Conservation (phyloP, 2,113 vertebrate species). For the Pterocles orientalis region DNA sequence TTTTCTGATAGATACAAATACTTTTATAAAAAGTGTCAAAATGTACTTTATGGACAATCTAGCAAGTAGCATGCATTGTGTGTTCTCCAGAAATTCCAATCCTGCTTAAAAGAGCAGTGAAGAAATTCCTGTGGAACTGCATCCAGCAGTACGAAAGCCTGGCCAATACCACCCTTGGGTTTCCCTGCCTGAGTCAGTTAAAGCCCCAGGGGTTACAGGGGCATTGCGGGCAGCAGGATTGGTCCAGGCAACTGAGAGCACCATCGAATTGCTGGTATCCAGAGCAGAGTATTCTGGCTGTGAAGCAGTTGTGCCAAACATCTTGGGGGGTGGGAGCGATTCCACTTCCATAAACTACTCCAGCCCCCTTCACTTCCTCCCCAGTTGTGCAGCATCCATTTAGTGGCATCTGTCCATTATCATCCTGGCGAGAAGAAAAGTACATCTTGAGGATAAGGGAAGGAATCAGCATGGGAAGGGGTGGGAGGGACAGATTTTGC, state of each 20-base stretch:
- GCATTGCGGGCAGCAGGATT: not conserved
- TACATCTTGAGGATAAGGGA: not conserved
- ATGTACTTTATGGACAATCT: slow-evolving; percentile 30
- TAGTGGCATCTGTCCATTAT: not conserved
- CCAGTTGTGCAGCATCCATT: not conserved
- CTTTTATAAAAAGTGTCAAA: slow-evolving; percentile 18
- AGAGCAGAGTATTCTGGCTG: not conserved
- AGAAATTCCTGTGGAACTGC: not conserved
- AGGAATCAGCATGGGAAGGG: not conserved
- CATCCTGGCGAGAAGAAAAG: not conserved
- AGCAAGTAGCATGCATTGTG: not conserved
- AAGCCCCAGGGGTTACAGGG: not conserved
- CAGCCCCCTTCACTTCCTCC: not conserved
- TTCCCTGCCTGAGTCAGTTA: not conserved
- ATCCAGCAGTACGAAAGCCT: not conserved
- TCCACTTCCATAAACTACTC: not conserved
- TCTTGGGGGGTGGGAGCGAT: not conserved
- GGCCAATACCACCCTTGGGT: not conserved
- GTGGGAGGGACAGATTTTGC: not conserved
- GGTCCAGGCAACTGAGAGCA: not conserved
- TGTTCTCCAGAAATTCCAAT: slow-evolving; percentile 22
- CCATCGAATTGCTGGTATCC: not conserved
- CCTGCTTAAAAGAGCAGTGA: not conserved
- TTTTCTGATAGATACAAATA: slow-evolving; percentile 21
- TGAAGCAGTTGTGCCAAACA: slow-evolving; percentile 22